A percentile compares a stretch with the other conserved stretches of the same genome.
phyloP scores from a whole-genome alignment of 2,888 invertebrate genomes.

The Adela reaumurella region DNA sequence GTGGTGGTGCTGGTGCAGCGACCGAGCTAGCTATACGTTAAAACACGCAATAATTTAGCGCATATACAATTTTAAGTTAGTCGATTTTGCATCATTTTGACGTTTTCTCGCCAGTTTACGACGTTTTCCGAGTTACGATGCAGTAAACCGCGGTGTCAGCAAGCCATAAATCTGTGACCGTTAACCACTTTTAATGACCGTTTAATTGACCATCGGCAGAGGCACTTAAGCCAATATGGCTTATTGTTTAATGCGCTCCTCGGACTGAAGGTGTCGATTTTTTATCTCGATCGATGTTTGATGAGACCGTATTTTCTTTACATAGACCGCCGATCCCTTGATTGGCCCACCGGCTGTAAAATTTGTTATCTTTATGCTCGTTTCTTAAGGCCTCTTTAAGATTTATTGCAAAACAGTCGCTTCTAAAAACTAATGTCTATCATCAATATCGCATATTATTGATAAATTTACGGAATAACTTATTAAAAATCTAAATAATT shows the following conservation, averaged over 20 bases:
- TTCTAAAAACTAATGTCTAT: too few species aligned
- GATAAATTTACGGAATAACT: too few species aligned
- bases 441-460: too few species aligned
- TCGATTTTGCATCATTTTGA: neutral
- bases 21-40: neutral
- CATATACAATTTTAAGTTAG: neutral
- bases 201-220: conserved; percentile 25
- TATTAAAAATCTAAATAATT: too few species aligned
- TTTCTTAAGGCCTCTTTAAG: too few species aligned
- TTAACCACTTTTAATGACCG: conserved; percentile 26
- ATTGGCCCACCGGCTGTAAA: too few species aligned
- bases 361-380: too few species aligned
- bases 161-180: conserved; percentile 25
- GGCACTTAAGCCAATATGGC: neutral
- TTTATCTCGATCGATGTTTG: neutral
- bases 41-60: neutral
- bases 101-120: conserved; percentile 20
- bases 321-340: too few species aligned
- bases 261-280: neutral
- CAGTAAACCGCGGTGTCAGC: conserved; percentile 30
- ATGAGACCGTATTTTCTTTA: neutral
- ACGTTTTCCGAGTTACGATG: conserved; percentile 33
- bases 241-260: neutral
- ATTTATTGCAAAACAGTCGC: too few species aligned
- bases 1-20: too few species aligned